These are phyloP conservation scores for Napeogenes sylphis DNA, from an alignment of 2,888 invertebrate genomes.

Conservation along the genomic window DNA sequence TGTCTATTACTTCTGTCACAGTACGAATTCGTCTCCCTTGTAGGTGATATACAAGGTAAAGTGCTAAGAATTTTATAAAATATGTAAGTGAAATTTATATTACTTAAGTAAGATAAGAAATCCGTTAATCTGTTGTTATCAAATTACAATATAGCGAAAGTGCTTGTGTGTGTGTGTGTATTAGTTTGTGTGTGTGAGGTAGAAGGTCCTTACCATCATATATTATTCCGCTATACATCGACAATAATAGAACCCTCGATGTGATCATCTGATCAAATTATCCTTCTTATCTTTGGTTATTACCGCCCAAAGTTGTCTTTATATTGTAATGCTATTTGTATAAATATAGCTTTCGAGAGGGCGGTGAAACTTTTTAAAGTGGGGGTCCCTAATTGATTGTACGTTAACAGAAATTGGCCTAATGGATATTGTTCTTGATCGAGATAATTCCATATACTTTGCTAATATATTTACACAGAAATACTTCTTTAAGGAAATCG, in stretches of 20 bases:
- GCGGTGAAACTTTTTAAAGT: slow-evolving; percentile 21
- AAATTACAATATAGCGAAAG: too few species aligned
- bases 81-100: slow-evolving; percentile 46
- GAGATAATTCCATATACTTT: slow-evolving; percentile 18
- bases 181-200: slow-evolving; percentile 32
- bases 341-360: slow-evolving; percentile 58
- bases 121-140: too few species aligned
- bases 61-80: slow-evolving; percentile 31
- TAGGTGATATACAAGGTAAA: slow-evolving; percentile 41
- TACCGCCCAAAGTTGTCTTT: slow-evolving; percentile 61
- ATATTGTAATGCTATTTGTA: slow-evolving; percentile 68
- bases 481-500: too few species aligned
- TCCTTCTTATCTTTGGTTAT: slow-evolving; percentile 37
- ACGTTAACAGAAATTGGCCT: slow-evolving; percentile 63
- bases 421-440: slow-evolving; percentile 58
- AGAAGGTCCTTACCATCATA: neutral
- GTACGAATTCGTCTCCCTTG: slow-evolving; percentile 14
- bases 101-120: too few species aligned
- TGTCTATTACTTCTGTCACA: slow-evolving; percentile 24
- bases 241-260: slow-evolving; percentile 2
- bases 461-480: neutral
- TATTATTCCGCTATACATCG: neutral
- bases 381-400: slow-evolving; percentile 60
- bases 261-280: slow-evolving; percentile 44
- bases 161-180: too few species aligned